A percentile compares a stretch with the other conserved stretches of the same genome.
Evolutionary conservation across 2,888 invertebrate genomes (phyloP).

Genomic region (Trissoscelio sp.): DNA sequence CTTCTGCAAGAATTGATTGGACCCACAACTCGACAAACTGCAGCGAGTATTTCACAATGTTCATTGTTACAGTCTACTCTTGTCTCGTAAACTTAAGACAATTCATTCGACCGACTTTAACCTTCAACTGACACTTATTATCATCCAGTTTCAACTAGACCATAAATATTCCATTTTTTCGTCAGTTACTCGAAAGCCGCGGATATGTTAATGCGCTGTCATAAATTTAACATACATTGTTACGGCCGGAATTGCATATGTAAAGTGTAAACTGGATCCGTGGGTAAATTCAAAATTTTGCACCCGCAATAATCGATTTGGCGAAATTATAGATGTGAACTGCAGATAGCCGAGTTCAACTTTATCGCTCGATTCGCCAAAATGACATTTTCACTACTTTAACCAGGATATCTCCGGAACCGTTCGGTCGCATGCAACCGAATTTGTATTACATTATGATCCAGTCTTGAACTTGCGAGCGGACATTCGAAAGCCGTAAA

Average conservation of each 20-base stretch:
- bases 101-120: conserved; percentile 37
- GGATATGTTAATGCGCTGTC: conserved; percentile 6
- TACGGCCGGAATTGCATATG: conserved; percentile 18
- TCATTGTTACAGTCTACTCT: conserved; percentile 45
- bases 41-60: conserved; percentile 44
- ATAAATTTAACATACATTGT: conserved; percentile 28
- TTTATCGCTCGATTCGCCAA: conserved; percentile 57
- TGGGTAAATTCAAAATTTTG: conserved; percentile 27
- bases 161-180: conserved; percentile 6
- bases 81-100: conserved; percentile 37
- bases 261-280: conserved; percentile 30
- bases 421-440: conserved; percentile 25
- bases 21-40: conserved; percentile 47
- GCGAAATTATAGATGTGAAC: conserved; percentile 54
- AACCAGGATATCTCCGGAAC: conserved; percentile 39
- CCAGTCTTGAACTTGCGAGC: conserved; percentile 34
- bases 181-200: not conserved
- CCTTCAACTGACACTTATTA: conserved; percentile 26
- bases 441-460: conserved; percentile 54
- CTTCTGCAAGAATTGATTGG: conserved; percentile 62
- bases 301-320: conserved; percentile 43
- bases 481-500: conserved; percentile 31
- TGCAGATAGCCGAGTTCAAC: conserved; percentile 43
- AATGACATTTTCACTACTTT: conserved; percentile 64
- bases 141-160: not conserved